Evolutionary conservation across 2,113 vertebrate genomes (phyloP), one percentile per base, ranked within the genome.

Genomic region (Stigmatopora argus): DNA sequence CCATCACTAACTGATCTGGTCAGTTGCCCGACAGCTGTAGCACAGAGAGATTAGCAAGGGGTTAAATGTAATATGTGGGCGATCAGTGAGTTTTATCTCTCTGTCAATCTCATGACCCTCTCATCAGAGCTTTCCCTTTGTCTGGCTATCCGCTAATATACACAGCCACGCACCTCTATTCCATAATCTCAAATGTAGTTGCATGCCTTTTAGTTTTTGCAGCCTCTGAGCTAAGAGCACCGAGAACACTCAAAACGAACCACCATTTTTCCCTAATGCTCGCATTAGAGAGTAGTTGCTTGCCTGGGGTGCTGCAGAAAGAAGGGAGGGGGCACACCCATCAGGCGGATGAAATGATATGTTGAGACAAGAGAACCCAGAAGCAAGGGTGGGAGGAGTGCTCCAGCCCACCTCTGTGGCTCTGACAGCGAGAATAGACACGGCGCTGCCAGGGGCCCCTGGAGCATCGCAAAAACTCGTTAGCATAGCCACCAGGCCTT

Each of bases 401-500:
- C 67, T 70, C 64, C 26, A 49, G 71, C 72, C 79, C 74, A 83
- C 74, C 83, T 85, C 81, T 67, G 60, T 73, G 61, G 66, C 65
- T 80, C 77, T 67, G 79, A 70, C 78, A 77, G 70, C 8, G 19
- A 62, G 64, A 74, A 79, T 69, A 67, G 75, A 78, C 78, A 57
- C 61, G 12, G 68, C 78, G 26, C 67, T 74, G 59, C 73, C 72
- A 70, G 67, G 60, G 45, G 67, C 55, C 71, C 70, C 70, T 15
- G 65, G 63, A 84, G 78, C 78, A 72, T 72, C 21, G 66, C 78
- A 80, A 64, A 72, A 77, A 67, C 83, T 87, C 44, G 77, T 86
- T 86, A 87, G 83, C 77, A 75, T 80, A 65, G 83, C 79, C 84
- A 83, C 72, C 78, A 78, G 86, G 78, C 77, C 78, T 84, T 83